A percentile compares a stretch with the other conserved stretches of the same genome.
These are phyloP conservation scores for Lordiphosa andalusiaca DNA, from an alignment of 2,888 invertebrate genomes.

Conservation along the genomic window DNA sequence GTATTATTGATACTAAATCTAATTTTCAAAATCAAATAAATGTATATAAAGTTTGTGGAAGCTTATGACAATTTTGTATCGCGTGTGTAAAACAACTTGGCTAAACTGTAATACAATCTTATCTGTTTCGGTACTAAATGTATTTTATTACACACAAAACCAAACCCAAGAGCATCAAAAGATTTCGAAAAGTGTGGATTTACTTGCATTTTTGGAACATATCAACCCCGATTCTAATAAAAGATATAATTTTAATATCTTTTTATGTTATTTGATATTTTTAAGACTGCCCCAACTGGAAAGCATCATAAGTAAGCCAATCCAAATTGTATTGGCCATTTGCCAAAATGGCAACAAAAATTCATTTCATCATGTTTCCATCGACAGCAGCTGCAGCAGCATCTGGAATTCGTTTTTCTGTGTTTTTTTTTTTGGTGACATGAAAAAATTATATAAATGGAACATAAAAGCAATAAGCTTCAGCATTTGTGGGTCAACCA, in stretches of 20 bases:
- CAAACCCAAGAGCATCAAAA: no score
- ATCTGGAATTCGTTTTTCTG: conserved; percentile 36
- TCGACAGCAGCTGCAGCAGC: conserved; percentile 36
- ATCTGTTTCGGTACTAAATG: no score
- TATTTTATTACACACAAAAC: no score
- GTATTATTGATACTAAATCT: no score
- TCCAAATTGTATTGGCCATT: conserved; percentile 38
- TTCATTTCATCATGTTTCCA: conserved; percentile 47
- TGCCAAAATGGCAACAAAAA: conserved; percentile 38
- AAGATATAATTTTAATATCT: conserved; percentile 4
- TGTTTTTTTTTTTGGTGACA: conserved; percentile 2
- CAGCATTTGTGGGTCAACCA: conserved; percentile 60
- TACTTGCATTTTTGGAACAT: no score
- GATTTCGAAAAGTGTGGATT: no score
- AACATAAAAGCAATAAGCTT: conserved; percentile 63
- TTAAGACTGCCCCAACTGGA: conserved; percentile 32
- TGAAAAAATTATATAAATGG: conserved; percentile 17
- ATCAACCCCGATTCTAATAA: no score
- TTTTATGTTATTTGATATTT: conserved; percentile 2
- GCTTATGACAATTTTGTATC: no score
- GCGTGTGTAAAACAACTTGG: no score
- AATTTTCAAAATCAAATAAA: no score
- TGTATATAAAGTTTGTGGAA: no score
- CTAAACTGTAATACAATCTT: no score
- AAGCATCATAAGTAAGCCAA: conserved; percentile 5